Conservation (phyloP, 2,888 invertebrate species). For the Volucella zonaria region DNA sequence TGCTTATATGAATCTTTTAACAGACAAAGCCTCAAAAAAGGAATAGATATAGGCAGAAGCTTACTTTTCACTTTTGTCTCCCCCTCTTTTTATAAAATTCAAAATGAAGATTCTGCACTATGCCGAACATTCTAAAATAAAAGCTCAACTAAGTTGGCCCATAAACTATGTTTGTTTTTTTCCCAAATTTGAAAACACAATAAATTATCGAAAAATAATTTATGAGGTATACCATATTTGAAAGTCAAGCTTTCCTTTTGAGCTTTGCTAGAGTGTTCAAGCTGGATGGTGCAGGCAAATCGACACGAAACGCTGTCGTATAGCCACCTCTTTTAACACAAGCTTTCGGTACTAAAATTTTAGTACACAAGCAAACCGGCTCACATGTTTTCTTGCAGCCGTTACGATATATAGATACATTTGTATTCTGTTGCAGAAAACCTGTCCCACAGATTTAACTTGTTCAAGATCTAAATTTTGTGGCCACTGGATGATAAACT, state of each 20-base stretch:
- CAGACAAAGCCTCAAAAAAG: constrained; percentile 10
- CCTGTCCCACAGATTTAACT: too few species aligned
- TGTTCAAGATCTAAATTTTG: too few species aligned
- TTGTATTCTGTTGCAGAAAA: too few species aligned
- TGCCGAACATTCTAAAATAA: constrained; percentile 3
- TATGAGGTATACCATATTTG: neutral
- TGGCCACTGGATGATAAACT: too few species aligned
- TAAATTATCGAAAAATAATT: neutral
- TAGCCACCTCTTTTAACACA: neutral
- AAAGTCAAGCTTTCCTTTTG: too few species aligned
- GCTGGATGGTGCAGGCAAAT: too few species aligned
- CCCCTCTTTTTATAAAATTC: neutral
- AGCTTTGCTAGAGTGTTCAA: neutral
- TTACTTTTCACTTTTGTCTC: constrained; percentile 1
- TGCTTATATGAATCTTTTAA: neutral
- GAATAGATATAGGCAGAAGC: neutral
- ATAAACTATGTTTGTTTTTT: neutral
- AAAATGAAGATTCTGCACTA: constrained; percentile 4
- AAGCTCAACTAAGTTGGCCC: constrained; percentile 5
- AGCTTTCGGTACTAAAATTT: constrained; percentile 10
- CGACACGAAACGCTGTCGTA: too few species aligned
- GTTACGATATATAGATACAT: too few species aligned
- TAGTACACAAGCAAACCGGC: neutral
- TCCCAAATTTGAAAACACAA: neutral
- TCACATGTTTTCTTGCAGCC: too few species aligned